A percentile compares a stretch with the other conserved stretches of the same genome.
Conservation (phyloP, 1,140 invertebrate species). For the Phocides pigmalion region DNA sequence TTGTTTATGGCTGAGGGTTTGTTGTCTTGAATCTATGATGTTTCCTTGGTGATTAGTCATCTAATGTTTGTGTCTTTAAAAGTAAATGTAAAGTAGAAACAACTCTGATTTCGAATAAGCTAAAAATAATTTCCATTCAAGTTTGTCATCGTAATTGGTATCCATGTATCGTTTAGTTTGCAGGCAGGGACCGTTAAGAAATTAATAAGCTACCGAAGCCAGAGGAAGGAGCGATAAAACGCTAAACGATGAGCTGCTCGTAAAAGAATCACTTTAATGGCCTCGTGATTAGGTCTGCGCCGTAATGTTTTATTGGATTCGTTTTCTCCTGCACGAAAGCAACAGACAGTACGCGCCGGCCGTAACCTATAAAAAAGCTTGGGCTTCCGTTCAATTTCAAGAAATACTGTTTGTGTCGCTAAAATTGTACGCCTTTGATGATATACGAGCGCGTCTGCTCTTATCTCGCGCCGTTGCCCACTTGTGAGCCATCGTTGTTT, state of each 20-base stretch:
- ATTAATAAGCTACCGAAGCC: slow-evolving; percentile 32
- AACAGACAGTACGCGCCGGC: slow-evolving; percentile 23
- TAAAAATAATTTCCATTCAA: not conserved
- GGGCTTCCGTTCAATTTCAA: slow-evolving; percentile 43
- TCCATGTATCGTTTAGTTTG: not conserved
- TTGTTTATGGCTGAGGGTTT: no score
- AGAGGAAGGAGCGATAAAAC: slow-evolving; percentile 45
- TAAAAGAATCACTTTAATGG: slow-evolving; percentile 58
- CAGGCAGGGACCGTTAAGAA: slow-evolving; percentile 6
- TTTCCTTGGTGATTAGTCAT: no score
- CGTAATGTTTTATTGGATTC: slow-evolving; percentile 54
- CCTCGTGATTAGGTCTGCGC: slow-evolving; percentile 55
- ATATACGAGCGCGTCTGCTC: slow-evolving; percentile 4
- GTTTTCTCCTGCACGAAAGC: slow-evolving; percentile 44
- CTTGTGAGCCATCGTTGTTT: slow-evolving; percentile 24
- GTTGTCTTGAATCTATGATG: no score
- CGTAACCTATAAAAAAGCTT: slow-evolving; percentile 53
- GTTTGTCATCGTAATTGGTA: not conserved
- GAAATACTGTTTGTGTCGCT: slow-evolving; percentile 41
- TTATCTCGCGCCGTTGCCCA: slow-evolving; percentile 11
- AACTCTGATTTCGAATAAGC: not conserved
- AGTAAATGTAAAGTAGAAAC: not conserved
- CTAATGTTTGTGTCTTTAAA: no score
- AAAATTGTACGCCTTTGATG: slow-evolving; percentile 40
- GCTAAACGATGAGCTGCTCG: slow-evolving; percentile 42